Evolutionary conservation across 2,888 invertebrate genomes (phyloP), one percentile per base, ranked within the genome.

Genomic region (Agrochola litura): DNA sequence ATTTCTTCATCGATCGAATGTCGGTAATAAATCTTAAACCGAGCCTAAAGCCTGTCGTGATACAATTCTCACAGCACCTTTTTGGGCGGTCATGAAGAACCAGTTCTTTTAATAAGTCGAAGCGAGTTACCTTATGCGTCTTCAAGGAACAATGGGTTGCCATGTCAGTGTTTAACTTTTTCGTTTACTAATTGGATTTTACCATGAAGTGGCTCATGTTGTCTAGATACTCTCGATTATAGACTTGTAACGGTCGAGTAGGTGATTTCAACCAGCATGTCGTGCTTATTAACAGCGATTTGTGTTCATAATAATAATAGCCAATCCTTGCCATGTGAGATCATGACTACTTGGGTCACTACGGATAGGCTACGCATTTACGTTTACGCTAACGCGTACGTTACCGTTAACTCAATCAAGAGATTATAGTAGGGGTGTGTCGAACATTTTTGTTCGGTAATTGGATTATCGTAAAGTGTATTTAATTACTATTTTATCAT

Each of bases 371-470:
- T 37, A 79, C 43, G 25, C 65, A n/a, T 76, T 76, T 81, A 85
- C 82, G 82, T 81, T 81, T 81, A 84, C 82, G 66, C 58, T 71
- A 71, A 82, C 54, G 58, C 70, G 67, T 71, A 82, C 64, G 71
- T 67, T 81, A 73, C 81, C 61, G 61, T 73, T 58, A 68, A 81
- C 41, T 60, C 70, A 82, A 71, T 85, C 82, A 71, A 66, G 72
- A 69, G 72, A 85, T 82, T 64, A 76, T 85, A 72, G 71, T 83
- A 78, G 64, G 61, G 68, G 56, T 65, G 64, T 68, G 80, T 69
- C 65, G 30, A 70, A 52, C 16, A 52, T 68, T 73, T 56, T 66
- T 41, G 52, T 77, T 61, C 22, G 22, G 10, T 83, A 77, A 73
- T 72, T 77, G 52, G 71, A 74, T 84, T 73, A 79, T 60, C 6